These are phyloP conservation scores for Marmota flaviventris DNA, from an alignment of 2,113 vertebrate species.

Conservation along the genomic window DNA sequence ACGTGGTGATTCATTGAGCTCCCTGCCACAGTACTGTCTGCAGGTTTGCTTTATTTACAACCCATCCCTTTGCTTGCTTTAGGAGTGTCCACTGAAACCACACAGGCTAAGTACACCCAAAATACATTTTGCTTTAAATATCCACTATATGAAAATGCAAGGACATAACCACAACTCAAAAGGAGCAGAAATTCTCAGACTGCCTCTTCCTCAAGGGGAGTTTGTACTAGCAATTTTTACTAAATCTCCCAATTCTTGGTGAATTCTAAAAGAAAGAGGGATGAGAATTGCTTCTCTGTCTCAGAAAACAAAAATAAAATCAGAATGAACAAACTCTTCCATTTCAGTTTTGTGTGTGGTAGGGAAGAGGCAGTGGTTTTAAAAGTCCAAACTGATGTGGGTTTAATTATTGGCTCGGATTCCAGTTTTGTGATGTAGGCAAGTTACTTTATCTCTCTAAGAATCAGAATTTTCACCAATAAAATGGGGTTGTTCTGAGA, in stretches of 20 bases:
- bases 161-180: not conserved
- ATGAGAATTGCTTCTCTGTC: not conserved
- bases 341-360: not conserved
- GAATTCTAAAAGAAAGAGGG: conserved; percentile 42
- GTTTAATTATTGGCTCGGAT: not conserved
- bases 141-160: not conserved
- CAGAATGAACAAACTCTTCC: not conserved
- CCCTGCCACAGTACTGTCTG: not conserved
- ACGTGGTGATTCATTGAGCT: rapidly evolving
- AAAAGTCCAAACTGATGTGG: not conserved
- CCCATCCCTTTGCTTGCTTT: not conserved
- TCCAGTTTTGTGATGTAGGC: not conserved
- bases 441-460: not conserved
- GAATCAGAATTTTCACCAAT: not conserved
- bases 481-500: conserved; percentile 30
- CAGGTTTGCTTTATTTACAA: not conserved
- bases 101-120: not conserved
- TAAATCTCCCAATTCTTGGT: not conserved
- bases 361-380: not conserved
- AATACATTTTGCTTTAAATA: not conserved
- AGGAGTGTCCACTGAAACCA: not conserved
- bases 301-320: conserved; percentile 29
- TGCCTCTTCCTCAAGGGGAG: not conserved
- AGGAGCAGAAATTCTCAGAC: not conserved
- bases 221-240: not conserved